These are phyloP conservation scores for Cephus spinipes DNA, from an alignment of 2,888 invertebrate species.

Conservation along the genomic window DNA sequence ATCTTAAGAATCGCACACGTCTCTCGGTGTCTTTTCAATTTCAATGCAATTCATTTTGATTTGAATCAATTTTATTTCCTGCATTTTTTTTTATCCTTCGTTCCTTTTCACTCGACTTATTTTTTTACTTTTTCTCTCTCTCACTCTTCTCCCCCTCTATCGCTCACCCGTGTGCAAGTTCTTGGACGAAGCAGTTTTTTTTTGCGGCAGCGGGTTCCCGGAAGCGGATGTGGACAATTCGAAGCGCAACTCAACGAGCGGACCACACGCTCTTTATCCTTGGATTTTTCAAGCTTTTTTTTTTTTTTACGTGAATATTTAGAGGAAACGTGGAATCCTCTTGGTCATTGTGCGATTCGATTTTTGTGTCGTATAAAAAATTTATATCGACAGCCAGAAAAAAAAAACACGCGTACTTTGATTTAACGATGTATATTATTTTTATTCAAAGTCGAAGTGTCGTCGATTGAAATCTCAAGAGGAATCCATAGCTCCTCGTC, in stretches of 20 bases:
- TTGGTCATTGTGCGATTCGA: too few relatives aligned
- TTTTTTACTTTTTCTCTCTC: background rate
- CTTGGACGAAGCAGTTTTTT: conserved; percentile 8
- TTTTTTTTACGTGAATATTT: conserved; percentile 25
- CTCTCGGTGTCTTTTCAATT: background rate
- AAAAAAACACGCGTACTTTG: too few relatives aligned
- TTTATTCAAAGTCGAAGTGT: too few relatives aligned
- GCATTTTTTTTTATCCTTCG: background rate
- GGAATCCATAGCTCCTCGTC: too few relatives aligned
- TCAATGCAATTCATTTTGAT: background rate
- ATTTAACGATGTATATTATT: too few relatives aligned
- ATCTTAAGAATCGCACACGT: background rate
- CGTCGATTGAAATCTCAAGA: too few relatives aligned
- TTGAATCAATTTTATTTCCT: background rate
- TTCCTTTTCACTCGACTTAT: background rate
- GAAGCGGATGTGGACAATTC: conserved; percentile 48
- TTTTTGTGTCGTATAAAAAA: too few relatives aligned
- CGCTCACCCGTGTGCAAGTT: conserved; percentile 8
- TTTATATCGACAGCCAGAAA: too few relatives aligned
- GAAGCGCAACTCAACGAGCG: conserved; percentile 43
- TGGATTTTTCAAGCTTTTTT: conserved; percentile 4
- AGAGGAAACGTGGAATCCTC: conserved; percentile 19
- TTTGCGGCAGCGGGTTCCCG: conserved; percentile 26
- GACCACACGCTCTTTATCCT: conserved; percentile 16
- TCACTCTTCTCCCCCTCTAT: background rate